Evolutionary conservation across 2,888 invertebrate species (phyloP), one percentile per base, ranked within the genome.

Genomic region (Heteromurus nitidus): DNA sequence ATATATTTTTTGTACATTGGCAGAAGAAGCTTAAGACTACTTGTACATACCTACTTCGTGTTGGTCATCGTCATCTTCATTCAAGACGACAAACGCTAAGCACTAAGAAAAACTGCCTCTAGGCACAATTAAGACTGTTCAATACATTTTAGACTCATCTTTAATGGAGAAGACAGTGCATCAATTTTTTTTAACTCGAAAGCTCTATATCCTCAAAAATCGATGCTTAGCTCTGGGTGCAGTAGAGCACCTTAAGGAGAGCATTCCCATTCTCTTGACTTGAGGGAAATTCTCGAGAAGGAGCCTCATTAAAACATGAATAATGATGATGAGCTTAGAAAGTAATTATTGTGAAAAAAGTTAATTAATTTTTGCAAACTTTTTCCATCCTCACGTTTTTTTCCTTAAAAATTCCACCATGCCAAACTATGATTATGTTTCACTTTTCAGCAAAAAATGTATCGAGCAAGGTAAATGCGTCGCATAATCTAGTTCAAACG

Each of bases 221-320:
- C 47, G n/a, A 47, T n/a, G 47, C 3, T 16, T 13, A 47, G 16
- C 47, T 2, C n/a, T 44, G 44, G n/a, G n/a, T 2, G 9, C 55
- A 55, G 20, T 55, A 26, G 26, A 16, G 55, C 55, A 55, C 55
- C 26, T n/a, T n/a, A n/a, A n/a, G n/a, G n/a, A n/a, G n/a, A n/a
- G n/a, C n/a, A n/a, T n/a, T n/a, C n/a, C n/a, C n/a, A n/a, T n/a
- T n/a, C n/a, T n/a, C 53, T 3, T 16, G 3, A 13, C 11, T 36
- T 13, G 36, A 13, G 47, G 47, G n/a, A 47, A 47, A 47, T 47
- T 47, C 11, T 47, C 2, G 24, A 26, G 26, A 55, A n/a, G 22
- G 2, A 26, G n/a, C 24, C 26, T 55, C 5, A 55, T 55, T 26
- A 24, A 55, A 44, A 44, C 44, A n/a, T 13, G n/a, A 44, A 44